A percentile compares a stretch with the other conserved stretches of the same genome.
These are phyloP conservation scores for Archocentrus centrarchus DNA, from an alignment of 2,113 vertebrate species.

Conservation along the genomic window DNA sequence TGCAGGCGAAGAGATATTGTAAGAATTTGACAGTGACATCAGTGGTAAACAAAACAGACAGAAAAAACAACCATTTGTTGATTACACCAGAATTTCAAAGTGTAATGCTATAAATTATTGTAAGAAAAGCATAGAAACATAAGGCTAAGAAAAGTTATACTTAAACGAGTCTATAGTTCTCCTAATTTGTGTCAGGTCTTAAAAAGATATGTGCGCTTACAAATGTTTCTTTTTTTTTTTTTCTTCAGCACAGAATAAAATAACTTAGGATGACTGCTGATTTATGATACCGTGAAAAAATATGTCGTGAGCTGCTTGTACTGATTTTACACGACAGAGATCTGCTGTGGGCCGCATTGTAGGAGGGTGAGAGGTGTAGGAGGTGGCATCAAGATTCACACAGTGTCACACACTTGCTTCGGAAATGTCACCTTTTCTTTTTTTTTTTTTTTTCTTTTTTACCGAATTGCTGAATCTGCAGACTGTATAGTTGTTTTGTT, in stretches of 20 bases:
- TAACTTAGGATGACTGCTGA: constrained; percentile 15
- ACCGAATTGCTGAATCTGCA: constrained; percentile 8
- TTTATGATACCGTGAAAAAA: constrained; percentile 56
- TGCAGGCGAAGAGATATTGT: neutral
- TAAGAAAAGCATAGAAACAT: neutral
- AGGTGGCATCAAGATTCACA: constrained; percentile 67
- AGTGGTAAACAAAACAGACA: neutral
- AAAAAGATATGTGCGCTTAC: neutral
- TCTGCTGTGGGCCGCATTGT: constrained; percentile 57
- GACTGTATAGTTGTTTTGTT: neutral
- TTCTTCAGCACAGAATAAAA: neutral
- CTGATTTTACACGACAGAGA: constrained; percentile 45
- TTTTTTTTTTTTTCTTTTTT: neutral
- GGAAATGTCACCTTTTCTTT: constrained; percentile 54
- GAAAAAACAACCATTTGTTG: neutral
- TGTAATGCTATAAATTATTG: neutral
- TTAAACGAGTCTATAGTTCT: neutral
- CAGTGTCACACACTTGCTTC: constrained; percentile 64
- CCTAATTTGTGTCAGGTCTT: neutral
- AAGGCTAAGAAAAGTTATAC: neutral
- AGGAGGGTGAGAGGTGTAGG: constrained; percentile 77
- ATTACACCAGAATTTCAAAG: neutral
- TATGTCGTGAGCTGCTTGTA: constrained; percentile 44
- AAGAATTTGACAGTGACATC: neutral
- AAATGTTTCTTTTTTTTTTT: neutral